A percentile compares a stretch with the other conserved stretches of the same genome.
Conservation (phyloP, 2,113 vertebrate genomes). For the Mormyrus iriodes region DNA sequence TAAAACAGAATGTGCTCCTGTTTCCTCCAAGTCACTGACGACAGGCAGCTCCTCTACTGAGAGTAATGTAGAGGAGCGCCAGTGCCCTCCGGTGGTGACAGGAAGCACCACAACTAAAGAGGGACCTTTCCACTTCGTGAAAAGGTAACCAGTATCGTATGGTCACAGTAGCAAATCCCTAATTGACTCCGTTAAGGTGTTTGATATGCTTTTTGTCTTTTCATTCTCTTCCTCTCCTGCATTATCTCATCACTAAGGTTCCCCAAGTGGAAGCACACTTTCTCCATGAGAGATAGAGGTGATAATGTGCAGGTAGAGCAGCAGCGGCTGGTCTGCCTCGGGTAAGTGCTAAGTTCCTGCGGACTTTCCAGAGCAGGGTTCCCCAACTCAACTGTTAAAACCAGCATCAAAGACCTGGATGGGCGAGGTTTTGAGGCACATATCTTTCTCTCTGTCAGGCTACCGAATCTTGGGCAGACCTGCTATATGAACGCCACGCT, state of each 20-base stretch:
- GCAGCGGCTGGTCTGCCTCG: not conserved
- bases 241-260: not conserved
- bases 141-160: too few species aligned
- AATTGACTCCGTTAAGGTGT: not conserved
- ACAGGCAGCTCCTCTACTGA: too few species aligned
- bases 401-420: not conserved
- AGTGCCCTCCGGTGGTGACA: too few species aligned
- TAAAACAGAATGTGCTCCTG: too few species aligned
- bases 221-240: not conserved
- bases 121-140: too few species aligned
- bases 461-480: not conserved
- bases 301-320: not conserved
- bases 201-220: not conserved
- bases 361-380: not conserved
- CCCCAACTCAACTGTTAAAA: not conserved
- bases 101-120: too few species aligned
- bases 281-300: not conserved
- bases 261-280: not conserved
- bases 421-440: not conserved
- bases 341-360: not conserved
- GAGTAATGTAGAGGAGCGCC: too few species aligned
- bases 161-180: too few species aligned
- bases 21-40: too few species aligned
- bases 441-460: not conserved
- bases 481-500: slow-evolving; percentile 14